A percentile compares a stretch with the other conserved stretches of the same genome.
Evolutionary conservation across 1,140 invertebrate genomes (phyloP).

Genomic region (Camponotus vicinus): DNA sequence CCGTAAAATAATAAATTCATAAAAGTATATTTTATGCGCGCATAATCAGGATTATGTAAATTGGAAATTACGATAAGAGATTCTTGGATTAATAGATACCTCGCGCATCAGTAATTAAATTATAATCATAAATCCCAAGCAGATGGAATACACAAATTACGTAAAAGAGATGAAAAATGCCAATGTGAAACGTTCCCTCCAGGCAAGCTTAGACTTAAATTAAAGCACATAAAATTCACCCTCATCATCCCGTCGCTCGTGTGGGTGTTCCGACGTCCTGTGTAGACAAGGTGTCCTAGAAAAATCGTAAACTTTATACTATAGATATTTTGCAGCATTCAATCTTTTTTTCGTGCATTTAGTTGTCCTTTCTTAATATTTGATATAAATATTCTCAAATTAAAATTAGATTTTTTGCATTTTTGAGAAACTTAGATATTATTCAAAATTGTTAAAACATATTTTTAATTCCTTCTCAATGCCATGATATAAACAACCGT

Average conservation of each 20-base stretch:
- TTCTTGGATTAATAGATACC: conserved; percentile 28
- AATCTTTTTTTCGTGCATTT: background rate
- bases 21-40: conserved; percentile 14
- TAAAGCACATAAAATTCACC: conserved; percentile 53
- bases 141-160: conserved; percentile 39
- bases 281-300: conserved; percentile 7
- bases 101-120: conserved; percentile 26
- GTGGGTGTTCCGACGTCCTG: background rate
- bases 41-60: conserved; percentile 30
- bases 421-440: background rate
- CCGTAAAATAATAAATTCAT: conserved; percentile 31
- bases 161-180: conserved; percentile 46
- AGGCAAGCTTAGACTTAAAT: conserved; percentile 26
- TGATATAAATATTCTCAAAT: background rate
- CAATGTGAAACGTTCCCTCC: conserved; percentile 25
- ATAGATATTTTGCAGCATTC: background rate
- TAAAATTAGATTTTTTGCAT: background rate
- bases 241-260: conserved; percentile 15
- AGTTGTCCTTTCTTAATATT: background rate
- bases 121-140: conserved; percentile 33
- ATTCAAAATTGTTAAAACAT: background rate
- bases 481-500: background rate
- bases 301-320: background rate
- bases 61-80: conserved; percentile 25
- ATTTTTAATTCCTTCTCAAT: background rate